phyloP scores from a whole-genome alignment of 2,888 invertebrate genomes.

The Taphrorychus bicolor region DNA sequence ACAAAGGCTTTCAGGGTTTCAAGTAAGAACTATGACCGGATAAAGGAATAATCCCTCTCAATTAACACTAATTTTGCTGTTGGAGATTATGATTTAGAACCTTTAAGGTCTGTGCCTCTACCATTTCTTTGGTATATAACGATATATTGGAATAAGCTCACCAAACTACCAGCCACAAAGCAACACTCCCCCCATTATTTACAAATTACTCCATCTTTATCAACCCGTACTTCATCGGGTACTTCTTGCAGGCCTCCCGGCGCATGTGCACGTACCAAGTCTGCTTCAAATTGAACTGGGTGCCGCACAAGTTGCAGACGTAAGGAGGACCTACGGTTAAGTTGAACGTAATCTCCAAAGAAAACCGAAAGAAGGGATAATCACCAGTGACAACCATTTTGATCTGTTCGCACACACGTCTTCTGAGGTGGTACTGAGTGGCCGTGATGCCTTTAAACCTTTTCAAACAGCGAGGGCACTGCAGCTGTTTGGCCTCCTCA shows the following conservation, averaged over 20 bases:
- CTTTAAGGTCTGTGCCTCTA: too few relatives aligned
- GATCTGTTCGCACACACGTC: conserved; percentile 33
- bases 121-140: too few relatives aligned
- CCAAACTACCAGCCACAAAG: not conserved
- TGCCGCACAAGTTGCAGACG: conserved; percentile 22
- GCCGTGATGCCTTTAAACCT: conserved; percentile 30
- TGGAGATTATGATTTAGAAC: too few relatives aligned
- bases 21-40: too few relatives aligned
- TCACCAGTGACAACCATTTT: conserved; percentile 21
- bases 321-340: conserved; percentile 27
- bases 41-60: too few relatives aligned
- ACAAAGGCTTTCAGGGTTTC: too few relatives aligned
- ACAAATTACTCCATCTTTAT: not conserved
- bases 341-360: not conserved
- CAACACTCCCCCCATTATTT: not conserved
- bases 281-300: conserved; percentile 31
- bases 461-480: conserved; percentile 29
- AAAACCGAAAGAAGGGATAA: not conserved
- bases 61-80: too few relatives aligned
- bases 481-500: conserved; percentile 24
- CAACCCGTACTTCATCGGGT: conserved; percentile 33
- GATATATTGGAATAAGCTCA: too few relatives aligned
- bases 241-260: conserved; percentile 30
- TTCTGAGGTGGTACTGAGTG: conserved; percentile 30
- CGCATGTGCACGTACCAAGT: conserved; percentile 38